Conservation (phyloP, 2,113 vertebrate genomes). For the Cebidichthys violaceus region DNA sequence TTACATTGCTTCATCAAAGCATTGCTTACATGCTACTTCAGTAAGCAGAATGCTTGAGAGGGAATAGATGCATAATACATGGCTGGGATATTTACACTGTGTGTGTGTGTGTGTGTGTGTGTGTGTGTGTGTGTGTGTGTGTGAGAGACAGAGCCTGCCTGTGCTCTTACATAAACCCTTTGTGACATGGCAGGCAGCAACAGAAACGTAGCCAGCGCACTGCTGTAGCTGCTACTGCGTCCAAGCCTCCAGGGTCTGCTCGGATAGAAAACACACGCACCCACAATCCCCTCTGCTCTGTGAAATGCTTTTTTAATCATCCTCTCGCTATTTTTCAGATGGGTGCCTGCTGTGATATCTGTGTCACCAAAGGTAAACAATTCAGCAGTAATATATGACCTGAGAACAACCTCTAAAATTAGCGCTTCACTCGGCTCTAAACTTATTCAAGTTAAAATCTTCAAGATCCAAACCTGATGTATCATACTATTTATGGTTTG, state of each 20-base stretch:
- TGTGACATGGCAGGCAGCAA: conserved; percentile 60
- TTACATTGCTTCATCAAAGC: conserved; percentile 42
- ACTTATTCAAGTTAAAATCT: not conserved
- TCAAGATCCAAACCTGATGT: not conserved
- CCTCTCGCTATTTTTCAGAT: conserved; percentile 38
- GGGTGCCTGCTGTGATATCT: conserved; percentile 27
- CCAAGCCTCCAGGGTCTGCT: conserved; percentile 44
- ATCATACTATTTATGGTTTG: not conserved
- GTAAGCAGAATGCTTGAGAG: conserved; percentile 26
- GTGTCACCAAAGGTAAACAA: conserved; percentile 20
- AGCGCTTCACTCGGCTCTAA: not conserved
- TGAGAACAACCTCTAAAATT: not conserved
- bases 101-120: conserved; percentile 19
- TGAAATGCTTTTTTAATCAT: conserved; percentile 51
- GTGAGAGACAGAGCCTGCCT: conserved; percentile 38
- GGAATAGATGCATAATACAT: conserved; percentile 59
- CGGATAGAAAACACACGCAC: too few relatives aligned
- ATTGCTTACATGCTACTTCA: conserved; percentile 27
- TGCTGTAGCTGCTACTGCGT: conserved; percentile 64
- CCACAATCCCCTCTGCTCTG: conserved; percentile 21
- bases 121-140: conserved; percentile 3
- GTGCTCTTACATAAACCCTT: conserved; percentile 72
- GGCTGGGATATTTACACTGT: conserved; percentile 39
- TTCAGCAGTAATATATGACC: not conserved
- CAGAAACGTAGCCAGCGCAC: conserved; percentile 58